A percentile compares a stretch with the other conserved stretches of the same genome.
These are phyloP conservation scores for Neria commutata DNA, from an alignment of 2,888 invertebrate genomes.

Conservation along the genomic window DNA sequence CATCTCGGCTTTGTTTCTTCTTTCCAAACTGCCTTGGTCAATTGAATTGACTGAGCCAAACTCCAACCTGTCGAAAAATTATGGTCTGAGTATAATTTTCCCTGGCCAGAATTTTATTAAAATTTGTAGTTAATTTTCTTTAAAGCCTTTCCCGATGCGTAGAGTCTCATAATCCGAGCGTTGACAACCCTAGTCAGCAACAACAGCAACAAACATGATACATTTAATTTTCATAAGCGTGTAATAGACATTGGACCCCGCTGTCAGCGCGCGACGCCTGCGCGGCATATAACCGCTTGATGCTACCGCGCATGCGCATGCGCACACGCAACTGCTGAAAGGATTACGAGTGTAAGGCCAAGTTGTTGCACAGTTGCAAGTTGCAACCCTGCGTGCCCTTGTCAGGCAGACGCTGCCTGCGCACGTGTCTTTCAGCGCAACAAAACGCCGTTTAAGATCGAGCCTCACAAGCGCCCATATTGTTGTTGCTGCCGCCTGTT, in stretches of 20 bases:
- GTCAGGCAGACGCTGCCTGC: too few species aligned
- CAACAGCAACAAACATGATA: background rate
- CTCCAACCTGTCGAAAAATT: too few species aligned
- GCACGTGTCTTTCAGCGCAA: background rate
- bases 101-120: too few species aligned
- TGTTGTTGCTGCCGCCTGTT: background rate
- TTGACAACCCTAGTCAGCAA: too few species aligned
- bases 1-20: too few species aligned
- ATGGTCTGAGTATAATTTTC: too few species aligned
- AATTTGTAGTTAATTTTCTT: too few species aligned
- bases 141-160: too few species aligned
- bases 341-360: background rate
- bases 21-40: too few species aligned
- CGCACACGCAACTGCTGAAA: background rate
- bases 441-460: conserved; percentile 4
- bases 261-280: conserved; percentile 35
- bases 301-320: background rate
- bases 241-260: conserved; percentile 35
- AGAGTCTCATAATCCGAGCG: too few species aligned
- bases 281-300: conserved; percentile 25
- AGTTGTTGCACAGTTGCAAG: background rate
- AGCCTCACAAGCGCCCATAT: background rate
- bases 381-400: background rate
- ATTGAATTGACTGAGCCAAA: too few species aligned
- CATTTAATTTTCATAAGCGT: conserved; percentile 25